phyloP scores from a whole-genome alignment of 2,797 vertebrate genomes.

The Chaunax sp. region DNA sequence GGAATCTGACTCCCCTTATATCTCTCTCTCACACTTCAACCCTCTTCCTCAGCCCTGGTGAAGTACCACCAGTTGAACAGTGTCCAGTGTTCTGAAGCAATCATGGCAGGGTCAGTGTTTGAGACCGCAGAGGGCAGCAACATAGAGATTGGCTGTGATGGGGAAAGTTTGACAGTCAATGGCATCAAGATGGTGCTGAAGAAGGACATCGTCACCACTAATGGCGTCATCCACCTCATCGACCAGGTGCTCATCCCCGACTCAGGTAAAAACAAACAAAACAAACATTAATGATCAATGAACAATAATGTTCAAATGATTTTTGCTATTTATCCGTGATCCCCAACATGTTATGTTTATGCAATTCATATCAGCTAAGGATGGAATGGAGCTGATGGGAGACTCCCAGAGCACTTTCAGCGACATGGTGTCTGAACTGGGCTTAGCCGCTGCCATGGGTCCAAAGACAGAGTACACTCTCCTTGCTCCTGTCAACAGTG shows the following conservation, averaged over 20 bases:
- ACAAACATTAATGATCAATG: conserved; percentile 2
- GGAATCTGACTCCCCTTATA: neutral
- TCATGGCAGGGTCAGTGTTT: conserved; percentile 88
- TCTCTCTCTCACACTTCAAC: neutral
- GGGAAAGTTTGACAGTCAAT: conserved; percentile 92
- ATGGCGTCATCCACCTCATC: conserved; percentile 95
- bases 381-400: conserved; percentile 90
- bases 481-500: conserved; percentile 89
- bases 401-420: conserved; percentile 88
- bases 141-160: conserved; percentile 93
- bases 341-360: conserved; percentile 7
- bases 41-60: conserved; percentile 84
- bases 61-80: conserved; percentile 93
- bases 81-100: conserved; percentile 94
- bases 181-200: conserved; percentile 95
- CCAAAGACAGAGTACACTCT: conserved; percentile 91
- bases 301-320: neutral
- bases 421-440: conserved; percentile 89
- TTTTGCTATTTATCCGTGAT: too few species aligned
- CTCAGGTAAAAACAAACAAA: conserved; percentile 87
- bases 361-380: conserved; percentile 86
- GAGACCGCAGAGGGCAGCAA: conserved; percentile 92
- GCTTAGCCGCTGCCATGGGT: conserved; percentile 84
- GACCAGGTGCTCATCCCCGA: conserved; percentile 92
- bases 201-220: conserved; percentile 94